These are phyloP conservation scores for Priocnemis perturbator DNA, from an alignment of 2,888 invertebrate genomes.

Conservation along the genomic window DNA sequence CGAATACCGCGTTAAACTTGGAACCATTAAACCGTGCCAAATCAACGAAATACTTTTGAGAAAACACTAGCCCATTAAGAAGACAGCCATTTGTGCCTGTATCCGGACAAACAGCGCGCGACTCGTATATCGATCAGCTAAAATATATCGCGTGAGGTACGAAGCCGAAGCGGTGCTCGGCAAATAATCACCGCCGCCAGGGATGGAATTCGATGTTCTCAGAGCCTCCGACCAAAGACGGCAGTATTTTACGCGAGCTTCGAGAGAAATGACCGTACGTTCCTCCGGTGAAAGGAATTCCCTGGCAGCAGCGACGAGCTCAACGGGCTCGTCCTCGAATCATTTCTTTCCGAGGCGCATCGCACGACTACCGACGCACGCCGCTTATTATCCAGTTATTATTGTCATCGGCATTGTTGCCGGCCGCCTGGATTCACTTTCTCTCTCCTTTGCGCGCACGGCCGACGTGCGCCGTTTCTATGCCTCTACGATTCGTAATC, in stretches of 20 bases:
- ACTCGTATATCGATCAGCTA: slow-evolving; percentile 1
- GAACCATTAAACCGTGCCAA: not conserved
- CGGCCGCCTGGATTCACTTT: slow-evolving; percentile 28
- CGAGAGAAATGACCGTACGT: slow-evolving; percentile 2
- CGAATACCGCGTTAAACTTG: too few species aligned
- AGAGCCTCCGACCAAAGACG: too few species aligned
- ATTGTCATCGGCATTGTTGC: slow-evolving; percentile 18
- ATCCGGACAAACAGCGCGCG: too few species aligned
- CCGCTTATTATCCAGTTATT: slow-evolving; percentile 35
- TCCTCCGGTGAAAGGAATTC: slow-evolving; percentile 25
- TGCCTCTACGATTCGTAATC: too few species aligned
- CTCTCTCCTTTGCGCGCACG: slow-evolving; percentile 25
- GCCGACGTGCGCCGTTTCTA: too few species aligned
- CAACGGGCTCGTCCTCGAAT: too few species aligned
- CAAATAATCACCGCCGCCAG: slow-evolving; percentile 9
- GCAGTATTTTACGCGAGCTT: too few species aligned
- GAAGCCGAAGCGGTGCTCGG: slow-evolving; percentile 10
- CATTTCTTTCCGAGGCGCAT: slow-evolving; percentile 20
- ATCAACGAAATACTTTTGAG: not conserved
- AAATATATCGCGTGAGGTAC: not conserved
- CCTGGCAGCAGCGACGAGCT: not conserved
- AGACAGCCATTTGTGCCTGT: too few species aligned
- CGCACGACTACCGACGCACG: slow-evolving; percentile 12
- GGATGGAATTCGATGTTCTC: slow-evolving; percentile 2
- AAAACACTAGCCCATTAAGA: too few species aligned